Conservation (phyloP, 2,797 vertebrate genomes). For the Helarctos malayanus region DNA sequence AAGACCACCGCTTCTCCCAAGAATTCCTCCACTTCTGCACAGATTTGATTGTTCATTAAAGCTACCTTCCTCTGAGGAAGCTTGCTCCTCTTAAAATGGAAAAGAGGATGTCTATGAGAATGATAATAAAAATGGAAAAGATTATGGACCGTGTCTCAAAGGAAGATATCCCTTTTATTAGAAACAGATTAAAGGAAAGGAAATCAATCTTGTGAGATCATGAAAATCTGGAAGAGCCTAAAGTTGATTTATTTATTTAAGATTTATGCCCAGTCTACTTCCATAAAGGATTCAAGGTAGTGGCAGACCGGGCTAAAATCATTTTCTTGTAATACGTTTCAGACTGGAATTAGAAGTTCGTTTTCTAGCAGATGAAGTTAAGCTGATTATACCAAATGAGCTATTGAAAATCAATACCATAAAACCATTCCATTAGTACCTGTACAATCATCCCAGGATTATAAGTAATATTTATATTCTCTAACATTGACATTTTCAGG, state of each 20-base stretch:
- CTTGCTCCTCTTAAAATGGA: background rate
- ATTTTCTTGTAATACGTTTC: background rate
- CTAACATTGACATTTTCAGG: conserved; percentile 58
- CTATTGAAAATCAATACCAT: conserved; percentile 73
- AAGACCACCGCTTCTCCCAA: background rate
- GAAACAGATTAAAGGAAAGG: conserved; percentile 59
- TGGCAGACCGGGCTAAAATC: background rate
- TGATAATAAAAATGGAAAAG: background rate
- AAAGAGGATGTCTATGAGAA: background rate
- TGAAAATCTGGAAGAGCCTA: conserved; percentile 15
- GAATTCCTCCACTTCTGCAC: background rate
- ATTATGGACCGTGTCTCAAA: background rate
- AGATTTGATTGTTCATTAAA: background rate
- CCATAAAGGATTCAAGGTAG: background rate
- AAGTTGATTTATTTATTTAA: conserved; percentile 54
- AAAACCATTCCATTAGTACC: conserved; percentile 58
- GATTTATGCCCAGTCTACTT: conserved; percentile 6
- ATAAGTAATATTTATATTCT: conserved; percentile 62
- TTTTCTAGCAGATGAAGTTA: conserved; percentile 61
- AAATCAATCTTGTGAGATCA: conserved; percentile 64
- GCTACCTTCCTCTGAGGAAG: background rate
- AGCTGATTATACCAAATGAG: conserved; percentile 73
- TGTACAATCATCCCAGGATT: background rate
- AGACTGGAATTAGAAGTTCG: conserved; percentile 6
- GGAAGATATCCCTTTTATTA: conserved; percentile 57